Conservation (phyloP, 2,113 vertebrate genomes). For the Ptilorrhoa leucosticta region DNA sequence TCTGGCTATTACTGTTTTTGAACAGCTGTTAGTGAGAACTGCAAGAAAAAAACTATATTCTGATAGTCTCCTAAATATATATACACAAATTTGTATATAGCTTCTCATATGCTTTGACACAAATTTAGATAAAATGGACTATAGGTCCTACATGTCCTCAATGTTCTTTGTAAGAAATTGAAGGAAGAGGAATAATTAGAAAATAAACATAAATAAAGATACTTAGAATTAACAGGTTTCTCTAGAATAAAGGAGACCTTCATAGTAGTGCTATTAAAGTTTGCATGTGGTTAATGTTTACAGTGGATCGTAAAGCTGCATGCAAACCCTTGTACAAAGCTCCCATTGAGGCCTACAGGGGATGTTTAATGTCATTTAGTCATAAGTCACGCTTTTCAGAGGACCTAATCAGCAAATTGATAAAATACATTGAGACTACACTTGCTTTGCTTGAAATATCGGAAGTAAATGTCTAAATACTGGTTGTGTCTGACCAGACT, state of each 20-base stretch:
- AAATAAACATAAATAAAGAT: background rate
- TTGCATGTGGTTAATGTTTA: background rate
- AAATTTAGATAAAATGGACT: background rate
- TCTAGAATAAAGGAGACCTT: background rate
- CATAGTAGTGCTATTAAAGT: background rate
- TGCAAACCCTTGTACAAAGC: background rate
- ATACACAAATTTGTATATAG: background rate
- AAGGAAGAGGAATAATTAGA: background rate
- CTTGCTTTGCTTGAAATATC: background rate
- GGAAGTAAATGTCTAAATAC: background rate
- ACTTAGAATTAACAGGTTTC: background rate
- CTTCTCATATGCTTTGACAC: background rate
- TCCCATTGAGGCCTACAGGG: background rate
- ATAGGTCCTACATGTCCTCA: background rate
- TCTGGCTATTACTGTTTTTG: background rate
- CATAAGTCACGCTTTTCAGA: background rate
- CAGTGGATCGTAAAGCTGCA: background rate
- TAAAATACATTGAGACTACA: background rate
- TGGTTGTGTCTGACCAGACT: background rate
- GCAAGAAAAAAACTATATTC: background rate
- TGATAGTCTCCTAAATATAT: background rate
- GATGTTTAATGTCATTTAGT: background rate
- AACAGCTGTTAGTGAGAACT: background rate
- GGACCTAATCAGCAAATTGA: background rate
- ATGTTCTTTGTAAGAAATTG: background rate